Percentiles rank a stretch among this genome's conserved stretches.
Conservation (phyloP, 1,140 invertebrate genomes). For the Sipha flava region DNA sequence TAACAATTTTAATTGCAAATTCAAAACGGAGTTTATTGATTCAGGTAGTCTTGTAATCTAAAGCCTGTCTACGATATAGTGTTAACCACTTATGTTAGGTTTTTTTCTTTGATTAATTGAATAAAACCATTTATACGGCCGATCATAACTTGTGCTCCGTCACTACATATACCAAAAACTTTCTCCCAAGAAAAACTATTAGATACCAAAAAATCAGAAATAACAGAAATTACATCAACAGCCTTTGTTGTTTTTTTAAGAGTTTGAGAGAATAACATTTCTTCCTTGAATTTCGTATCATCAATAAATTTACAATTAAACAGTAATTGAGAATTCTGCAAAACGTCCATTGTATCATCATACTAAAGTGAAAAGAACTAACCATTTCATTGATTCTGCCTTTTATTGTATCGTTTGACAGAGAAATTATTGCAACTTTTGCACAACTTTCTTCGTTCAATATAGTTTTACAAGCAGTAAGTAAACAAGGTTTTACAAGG, state of each 20-base stretch:
- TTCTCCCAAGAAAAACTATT: slow-evolving; percentile 24
- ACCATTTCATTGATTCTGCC: slow-evolving; percentile 30
- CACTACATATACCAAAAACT: slow-evolving; percentile 43
- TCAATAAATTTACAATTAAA: slow-evolving; percentile 29
- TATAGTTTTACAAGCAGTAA: slow-evolving; percentile 22
- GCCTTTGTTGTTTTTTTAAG: slow-evolving; percentile 32
- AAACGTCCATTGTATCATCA: slow-evolving; percentile 25
- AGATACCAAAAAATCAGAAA: not conserved
- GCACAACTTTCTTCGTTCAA: not conserved
- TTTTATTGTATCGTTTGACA: slow-evolving; percentile 26
- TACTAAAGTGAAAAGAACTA: slow-evolving; percentile 34
- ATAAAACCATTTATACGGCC: slow-evolving; percentile 41
- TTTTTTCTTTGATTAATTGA: slow-evolving; percentile 40
- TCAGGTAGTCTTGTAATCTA: slow-evolving; percentile 25
- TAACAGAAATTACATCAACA: slow-evolving; percentile 22
- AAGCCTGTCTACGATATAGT: slow-evolving; percentile 42
- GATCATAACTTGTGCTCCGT: slow-evolving; percentile 44
- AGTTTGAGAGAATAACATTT: slow-evolving; percentile 28
- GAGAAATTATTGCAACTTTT: not conserved
- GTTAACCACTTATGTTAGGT: slow-evolving; percentile 40
- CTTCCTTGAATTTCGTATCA: slow-evolving; percentile 12
- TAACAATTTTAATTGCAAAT: slow-evolving; percentile 38
- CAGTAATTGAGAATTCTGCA: slow-evolving; percentile 30
- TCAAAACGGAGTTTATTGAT: not conserved
- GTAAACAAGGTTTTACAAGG: slow-evolving; percentile 30